A percentile compares a stretch with the other conserved stretches of the same genome.
Evolutionary conservation across 1,140 invertebrate genomes (phyloP).

Genomic region (Cephus cinctus): DNA sequence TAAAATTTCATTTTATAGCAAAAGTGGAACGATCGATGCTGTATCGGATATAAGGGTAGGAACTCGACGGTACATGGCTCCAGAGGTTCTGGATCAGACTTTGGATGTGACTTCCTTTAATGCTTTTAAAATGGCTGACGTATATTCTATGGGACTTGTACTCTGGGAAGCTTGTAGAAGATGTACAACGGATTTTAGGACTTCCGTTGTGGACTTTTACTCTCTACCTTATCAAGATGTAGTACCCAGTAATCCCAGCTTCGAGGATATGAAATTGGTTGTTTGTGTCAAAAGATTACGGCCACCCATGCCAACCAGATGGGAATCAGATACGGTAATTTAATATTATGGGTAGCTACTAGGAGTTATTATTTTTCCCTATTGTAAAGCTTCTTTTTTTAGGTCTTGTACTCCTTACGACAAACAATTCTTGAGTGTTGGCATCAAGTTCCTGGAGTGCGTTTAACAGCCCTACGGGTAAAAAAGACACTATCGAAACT

Average conservation of each 20-base stretch:
- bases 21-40: conserved; percentile 80
- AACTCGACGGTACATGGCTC: conserved; percentile 88
- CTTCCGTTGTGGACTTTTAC: conserved; percentile 73
- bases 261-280: conserved; percentile 91
- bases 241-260: conserved; percentile 84
- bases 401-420: no score
- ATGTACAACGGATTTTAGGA: conserved; percentile 67
- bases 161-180: conserved; percentile 88
- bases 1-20: conserved; percentile 61
- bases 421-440: background rate
- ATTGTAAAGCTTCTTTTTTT: no score
- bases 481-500: conserved; percentile 1
- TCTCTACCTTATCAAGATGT: conserved; percentile 85
- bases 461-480: background rate
- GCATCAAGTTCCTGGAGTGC: background rate
- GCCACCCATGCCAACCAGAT: conserved; percentile 75
- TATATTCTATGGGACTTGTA: conserved; percentile 91
- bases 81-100: conserved; percentile 81
- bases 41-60: conserved; percentile 81
- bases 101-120: conserved; percentile 85
- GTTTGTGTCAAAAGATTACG: conserved; percentile 79
- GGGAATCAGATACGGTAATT: conserved; percentile 69
- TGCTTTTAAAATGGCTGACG: conserved; percentile 92
- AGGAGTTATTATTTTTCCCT: no score
- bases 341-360: no score